Conservation (phyloP, 2,888 invertebrate species). For the Cryptosula pallasiana region DNA sequence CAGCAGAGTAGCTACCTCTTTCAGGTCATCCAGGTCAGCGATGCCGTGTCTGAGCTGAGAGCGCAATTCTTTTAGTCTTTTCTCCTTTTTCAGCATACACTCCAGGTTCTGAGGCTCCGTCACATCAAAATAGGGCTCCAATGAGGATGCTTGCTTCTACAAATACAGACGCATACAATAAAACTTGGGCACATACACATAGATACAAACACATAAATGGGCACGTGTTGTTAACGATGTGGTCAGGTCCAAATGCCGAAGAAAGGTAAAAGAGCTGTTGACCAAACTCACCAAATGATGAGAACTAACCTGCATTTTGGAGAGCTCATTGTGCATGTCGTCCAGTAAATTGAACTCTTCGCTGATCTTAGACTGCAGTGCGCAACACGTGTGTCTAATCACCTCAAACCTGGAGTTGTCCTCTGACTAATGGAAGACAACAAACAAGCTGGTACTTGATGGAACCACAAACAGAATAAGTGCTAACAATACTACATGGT, state of each 20-base stretch:
- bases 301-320: not conserved
- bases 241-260: too few relatives aligned
- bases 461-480: too few relatives aligned
- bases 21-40: constrained; percentile 8
- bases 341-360: not conserved
- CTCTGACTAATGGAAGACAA: too few relatives aligned
- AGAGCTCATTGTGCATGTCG: not conserved
- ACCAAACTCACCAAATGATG: too few relatives aligned
- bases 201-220: too few relatives aligned
- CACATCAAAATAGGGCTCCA: not conserved
- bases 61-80: constrained; percentile 11
- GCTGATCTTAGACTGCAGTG: not conserved
- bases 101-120: not conserved
- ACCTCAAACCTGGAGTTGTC: not conserved
- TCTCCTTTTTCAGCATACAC: not conserved
- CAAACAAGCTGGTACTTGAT: too few relatives aligned
- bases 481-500: too few relatives aligned
- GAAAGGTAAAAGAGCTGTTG: too few relatives aligned
- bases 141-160: too few relatives aligned
- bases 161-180: too few relatives aligned
- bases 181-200: too few relatives aligned
- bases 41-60: not conserved
- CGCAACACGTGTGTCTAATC: not conserved
- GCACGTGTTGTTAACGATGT: too few relatives aligned
- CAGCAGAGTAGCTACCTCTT: constrained; percentile 4